Evolutionary conservation across 1,140 invertebrate genomes (phyloP).

Genomic region (Papilio aristodemus): DNA sequence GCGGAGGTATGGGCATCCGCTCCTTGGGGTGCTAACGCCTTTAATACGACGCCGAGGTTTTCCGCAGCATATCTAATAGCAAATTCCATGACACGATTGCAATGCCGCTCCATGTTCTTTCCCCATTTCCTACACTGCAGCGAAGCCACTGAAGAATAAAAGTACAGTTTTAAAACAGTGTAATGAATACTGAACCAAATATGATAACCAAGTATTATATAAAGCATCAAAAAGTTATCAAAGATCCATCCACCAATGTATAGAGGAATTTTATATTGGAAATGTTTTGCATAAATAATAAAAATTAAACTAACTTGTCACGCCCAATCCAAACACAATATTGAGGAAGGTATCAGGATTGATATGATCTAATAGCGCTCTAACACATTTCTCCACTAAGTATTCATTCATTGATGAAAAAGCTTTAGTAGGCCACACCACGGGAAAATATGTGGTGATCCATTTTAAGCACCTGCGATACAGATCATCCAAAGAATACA

Average conservation of each 20-base stretch:
- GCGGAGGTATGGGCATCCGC: slow-evolving; percentile 47
- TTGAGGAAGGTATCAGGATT: slow-evolving; percentile 77
- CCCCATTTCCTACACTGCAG: slow-evolving; percentile 63
- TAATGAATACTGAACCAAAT: too few species aligned
- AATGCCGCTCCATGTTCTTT: slow-evolving; percentile 55
- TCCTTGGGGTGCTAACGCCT: slow-evolving; percentile 38
- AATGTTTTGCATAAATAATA: not conserved
- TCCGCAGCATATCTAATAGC: slow-evolving; percentile 60
- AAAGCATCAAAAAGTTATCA: too few species aligned
- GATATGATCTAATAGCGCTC: slow-evolving; percentile 88
- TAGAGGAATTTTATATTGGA: too few species aligned
- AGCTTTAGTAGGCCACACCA: slow-evolving; percentile 92
- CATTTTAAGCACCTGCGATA: slow-evolving; percentile 91
- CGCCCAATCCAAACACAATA: slow-evolving; percentile 66
- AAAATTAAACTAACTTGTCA: slow-evolving; percentile 51
- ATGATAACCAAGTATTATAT: too few species aligned
- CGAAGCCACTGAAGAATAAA: slow-evolving; percentile 47
- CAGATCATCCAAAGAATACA: slow-evolving; percentile 92
- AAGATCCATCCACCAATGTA: too few species aligned
- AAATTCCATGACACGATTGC: slow-evolving; percentile 59
- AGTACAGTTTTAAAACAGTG: too few species aligned
- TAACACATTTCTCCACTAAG: slow-evolving; percentile 90
- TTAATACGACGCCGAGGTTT: slow-evolving; percentile 49
- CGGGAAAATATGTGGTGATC: slow-evolving; percentile 91
- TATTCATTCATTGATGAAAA: slow-evolving; percentile 91